phyloP scores from a whole-genome alignment of 53 echinoderm and acorn worm species.

The Hippasteria phrygiana region DNA sequence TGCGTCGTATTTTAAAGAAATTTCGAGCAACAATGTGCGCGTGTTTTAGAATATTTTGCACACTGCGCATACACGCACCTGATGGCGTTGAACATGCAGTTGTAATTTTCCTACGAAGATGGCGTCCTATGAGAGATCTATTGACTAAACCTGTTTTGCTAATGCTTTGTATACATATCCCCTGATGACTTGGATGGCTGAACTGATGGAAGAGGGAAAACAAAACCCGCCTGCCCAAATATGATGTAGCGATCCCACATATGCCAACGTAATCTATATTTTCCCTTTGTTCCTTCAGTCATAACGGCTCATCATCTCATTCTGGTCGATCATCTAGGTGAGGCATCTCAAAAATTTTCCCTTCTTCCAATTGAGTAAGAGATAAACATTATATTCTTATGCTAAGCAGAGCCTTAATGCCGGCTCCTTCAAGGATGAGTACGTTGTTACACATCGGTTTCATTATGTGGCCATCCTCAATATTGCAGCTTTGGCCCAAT shows the following conservation, averaged over 20 bases:
- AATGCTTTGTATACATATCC: slow-evolving; percentile 39
- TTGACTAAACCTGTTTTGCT: too few relatives aligned
- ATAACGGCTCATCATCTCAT: slow-evolving; percentile 49
- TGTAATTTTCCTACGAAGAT: too few relatives aligned
- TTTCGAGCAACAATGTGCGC: too few relatives aligned
- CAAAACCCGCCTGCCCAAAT: not conserved
- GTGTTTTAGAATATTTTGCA: too few relatives aligned
- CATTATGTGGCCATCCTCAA: too few relatives aligned
- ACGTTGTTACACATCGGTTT: too few relatives aligned
- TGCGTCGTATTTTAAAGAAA: too few relatives aligned
- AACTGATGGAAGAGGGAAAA: slow-evolving; percentile 7
- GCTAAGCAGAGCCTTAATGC: not conserved
- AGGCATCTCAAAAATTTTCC: slow-evolving; percentile 51
- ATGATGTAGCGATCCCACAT: not conserved
- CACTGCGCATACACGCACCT: too few relatives aligned
- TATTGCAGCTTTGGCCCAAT: too few relatives aligned
- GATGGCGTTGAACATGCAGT: too few relatives aligned
- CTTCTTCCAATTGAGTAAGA: slow-evolving; percentile 44
- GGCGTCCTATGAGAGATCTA: too few relatives aligned
- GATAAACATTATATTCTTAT: slow-evolving; percentile 17
- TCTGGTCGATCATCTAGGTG: slow-evolving; percentile 67
- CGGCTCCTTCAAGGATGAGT: too few relatives aligned
- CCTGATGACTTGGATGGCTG: slow-evolving; percentile 51
- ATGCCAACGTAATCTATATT: slow-evolving; percentile 63
- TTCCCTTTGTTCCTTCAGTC: slow-evolving; percentile 71